These are phyloP conservation scores for Pelodytes ibericus DNA, from an alignment of 2,797 vertebrate species.

Conservation along the genomic window DNA sequence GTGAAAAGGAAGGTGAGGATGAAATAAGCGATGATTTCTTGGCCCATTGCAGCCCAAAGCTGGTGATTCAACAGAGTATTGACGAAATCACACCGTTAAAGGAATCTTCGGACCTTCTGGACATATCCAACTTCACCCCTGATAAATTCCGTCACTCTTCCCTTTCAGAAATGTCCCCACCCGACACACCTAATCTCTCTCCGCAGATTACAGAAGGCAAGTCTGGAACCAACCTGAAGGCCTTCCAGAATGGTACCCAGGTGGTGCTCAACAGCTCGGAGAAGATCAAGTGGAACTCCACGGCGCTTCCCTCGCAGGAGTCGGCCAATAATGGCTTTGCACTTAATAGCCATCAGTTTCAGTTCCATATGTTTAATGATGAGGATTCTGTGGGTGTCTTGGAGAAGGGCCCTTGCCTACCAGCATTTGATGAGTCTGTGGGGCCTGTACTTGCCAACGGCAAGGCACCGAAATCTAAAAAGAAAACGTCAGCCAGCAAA, in stretches of 20 bases:
- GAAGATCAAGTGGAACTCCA: constrained; percentile 92
- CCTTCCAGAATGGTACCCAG: constrained; percentile 85
- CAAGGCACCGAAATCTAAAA: constrained; percentile 92
- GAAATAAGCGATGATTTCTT: constrained; percentile 95
- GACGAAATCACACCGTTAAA: constrained; percentile 94
- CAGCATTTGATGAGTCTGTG: constrained; percentile 84
- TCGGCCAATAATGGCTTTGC: constrained; percentile 81
- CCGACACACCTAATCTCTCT: constrained; percentile 95
- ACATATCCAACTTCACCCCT: constrained; percentile 99
- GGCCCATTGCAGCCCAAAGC: constrained; percentile 97
- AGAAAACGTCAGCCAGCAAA: constrained; percentile 89
- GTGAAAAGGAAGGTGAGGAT: constrained; percentile 92
- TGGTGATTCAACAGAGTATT: constrained; percentile 97
- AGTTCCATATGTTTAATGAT: constrained; percentile 91
- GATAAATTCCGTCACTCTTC: constrained; percentile 98
- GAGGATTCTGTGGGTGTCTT: constrained; percentile 84
- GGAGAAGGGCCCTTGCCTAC: constrained; percentile 80
- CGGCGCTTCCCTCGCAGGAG: constrained; percentile 82
- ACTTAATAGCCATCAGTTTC: constrained; percentile 89
- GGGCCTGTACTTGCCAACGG: constrained; percentile 77
- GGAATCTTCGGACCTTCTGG: constrained; percentile 96
- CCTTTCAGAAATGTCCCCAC: constrained; percentile 94
- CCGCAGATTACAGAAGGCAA: constrained; percentile 92
- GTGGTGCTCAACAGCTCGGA: constrained; percentile 78
- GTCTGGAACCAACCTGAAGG: constrained; percentile 81